These are phyloP conservation scores for Crocallis elinguaria DNA, from an alignment of 2,888 invertebrate species.

Conservation along the genomic window DNA sequence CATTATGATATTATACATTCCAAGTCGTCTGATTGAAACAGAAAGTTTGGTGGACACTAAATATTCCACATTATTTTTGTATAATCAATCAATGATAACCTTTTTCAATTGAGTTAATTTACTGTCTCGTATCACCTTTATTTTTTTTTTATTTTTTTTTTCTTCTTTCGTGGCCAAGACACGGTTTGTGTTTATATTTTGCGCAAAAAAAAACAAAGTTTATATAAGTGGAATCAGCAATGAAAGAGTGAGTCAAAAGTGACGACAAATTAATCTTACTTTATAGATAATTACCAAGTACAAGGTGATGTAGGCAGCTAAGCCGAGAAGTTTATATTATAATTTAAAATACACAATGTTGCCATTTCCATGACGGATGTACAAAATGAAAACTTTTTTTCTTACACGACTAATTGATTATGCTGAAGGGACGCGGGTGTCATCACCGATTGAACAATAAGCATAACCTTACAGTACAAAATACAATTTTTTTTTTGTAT, in stretches of 20 bases:
- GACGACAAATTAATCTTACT: conserved; percentile 14
- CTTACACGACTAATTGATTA: conserved; percentile 21
- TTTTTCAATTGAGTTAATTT: too few relatives aligned
- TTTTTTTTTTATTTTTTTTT: too few relatives aligned
- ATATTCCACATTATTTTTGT: too few relatives aligned
- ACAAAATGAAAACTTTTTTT: conserved; percentile 40
- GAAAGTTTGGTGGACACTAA: too few relatives aligned
- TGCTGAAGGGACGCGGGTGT: conserved; percentile 15
- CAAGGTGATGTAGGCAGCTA: conserved; percentile 55
- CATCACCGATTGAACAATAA: conserved; percentile 20
- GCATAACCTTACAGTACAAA: conserved; percentile 82
- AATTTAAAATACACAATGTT: conserved; percentile 44
- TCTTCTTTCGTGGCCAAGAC: too few relatives aligned
- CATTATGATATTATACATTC: too few relatives aligned
- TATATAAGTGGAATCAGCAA: neutral
- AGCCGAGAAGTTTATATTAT: conserved; percentile 41
- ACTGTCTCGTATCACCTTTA: too few relatives aligned
- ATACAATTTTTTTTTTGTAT: conserved; percentile 76
- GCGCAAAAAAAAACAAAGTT: too few relatives aligned
- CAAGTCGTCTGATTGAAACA: too few relatives aligned
- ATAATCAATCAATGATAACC: too few relatives aligned
- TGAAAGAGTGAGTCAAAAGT: conserved; percentile 23
- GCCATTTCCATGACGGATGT: conserved; percentile 53
- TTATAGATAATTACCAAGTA: conserved; percentile 40
- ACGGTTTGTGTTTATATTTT: too few relatives aligned